Evolutionary conservation across 1,140 invertebrate species (phyloP).

Genomic region (Lordiphosa collinella): DNA sequence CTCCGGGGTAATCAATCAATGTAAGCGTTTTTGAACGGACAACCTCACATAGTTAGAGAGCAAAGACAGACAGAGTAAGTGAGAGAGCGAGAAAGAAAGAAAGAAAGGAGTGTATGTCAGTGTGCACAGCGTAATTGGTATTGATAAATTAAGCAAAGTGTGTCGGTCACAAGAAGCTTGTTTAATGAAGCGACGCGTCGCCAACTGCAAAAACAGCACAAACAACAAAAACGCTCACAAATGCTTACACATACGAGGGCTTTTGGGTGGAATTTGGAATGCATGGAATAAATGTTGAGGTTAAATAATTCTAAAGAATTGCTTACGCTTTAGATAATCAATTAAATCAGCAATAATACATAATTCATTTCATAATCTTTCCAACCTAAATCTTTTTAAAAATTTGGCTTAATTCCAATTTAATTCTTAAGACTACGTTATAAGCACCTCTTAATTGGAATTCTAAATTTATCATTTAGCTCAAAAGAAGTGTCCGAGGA

Average conservation of each 20-base stretch:
- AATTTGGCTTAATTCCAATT: no score
- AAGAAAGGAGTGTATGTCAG: not conserved
- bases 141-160: slow-evolving; percentile 68
- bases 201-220: slow-evolving; percentile 11
- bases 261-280: not conserved
- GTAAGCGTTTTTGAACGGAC: slow-evolving; percentile 61
- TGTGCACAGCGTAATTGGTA: slow-evolving; percentile 52
- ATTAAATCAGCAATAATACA: no score
- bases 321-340: no score
- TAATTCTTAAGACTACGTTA: no score
- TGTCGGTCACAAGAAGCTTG: slow-evolving; percentile 55
- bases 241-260: slow-evolving; percentile 13
- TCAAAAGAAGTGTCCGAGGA: no score
- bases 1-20: slow-evolving; percentile 71
- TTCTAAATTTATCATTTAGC: no score
- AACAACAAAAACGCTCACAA: not conserved
- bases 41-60: not conserved
- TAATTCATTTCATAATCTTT: no score
- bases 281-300: slow-evolving; percentile 4
- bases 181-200: slow-evolving; percentile 49
- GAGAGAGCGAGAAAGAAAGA: not conserved
- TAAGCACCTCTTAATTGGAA: no score
- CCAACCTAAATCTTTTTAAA: no score
- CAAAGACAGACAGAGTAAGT: not conserved
- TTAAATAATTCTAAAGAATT: no score